Percentiles rank a stretch among this genome's conserved stretches.
Conservation (phyloP, 2,797 vertebrate genomes). For the Xenops minutus region DNA sequence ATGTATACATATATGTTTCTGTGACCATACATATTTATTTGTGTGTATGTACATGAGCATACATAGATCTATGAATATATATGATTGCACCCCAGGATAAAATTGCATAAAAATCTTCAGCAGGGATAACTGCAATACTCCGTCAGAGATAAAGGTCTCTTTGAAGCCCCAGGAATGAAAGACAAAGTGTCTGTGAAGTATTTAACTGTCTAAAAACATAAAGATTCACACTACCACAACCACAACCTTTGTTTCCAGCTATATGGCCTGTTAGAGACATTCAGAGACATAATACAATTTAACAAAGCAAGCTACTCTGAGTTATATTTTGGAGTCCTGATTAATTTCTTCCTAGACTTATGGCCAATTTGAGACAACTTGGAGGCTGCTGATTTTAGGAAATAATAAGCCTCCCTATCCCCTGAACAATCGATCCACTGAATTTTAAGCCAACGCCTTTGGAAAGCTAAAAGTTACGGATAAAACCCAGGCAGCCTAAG, state of each 20-base stretch:
- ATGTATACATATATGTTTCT: neutral
- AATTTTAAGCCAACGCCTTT: neutral
- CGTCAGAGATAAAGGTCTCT: conserved; percentile 36
- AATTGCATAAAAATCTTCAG: conserved; percentile 20
- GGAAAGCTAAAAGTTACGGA: neutral
- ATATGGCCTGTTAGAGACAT: neutral
- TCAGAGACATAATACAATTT: neutral
- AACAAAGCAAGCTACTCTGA: neutral
- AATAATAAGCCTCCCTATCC: neutral
- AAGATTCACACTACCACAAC: neutral
- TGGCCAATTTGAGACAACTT: conserved; percentile 4
- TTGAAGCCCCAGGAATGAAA: conserved; percentile 40
- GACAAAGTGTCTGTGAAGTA: neutral
- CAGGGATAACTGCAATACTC: neutral
- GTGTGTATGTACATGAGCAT: neutral
- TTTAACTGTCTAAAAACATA: neutral
- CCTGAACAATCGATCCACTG: neutral
- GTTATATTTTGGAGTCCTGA: neutral
- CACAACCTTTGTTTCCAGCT: neutral
- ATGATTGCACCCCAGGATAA: conserved; percentile 19
- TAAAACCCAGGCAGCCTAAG: neutral
- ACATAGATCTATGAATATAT: neutral
- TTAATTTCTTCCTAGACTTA: conserved; percentile 48
- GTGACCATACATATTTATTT: neutral
- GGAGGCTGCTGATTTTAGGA: neutral